Conservation (phyloP, 2,888 invertebrate genomes). For the Byasa hedistus region DNA sequence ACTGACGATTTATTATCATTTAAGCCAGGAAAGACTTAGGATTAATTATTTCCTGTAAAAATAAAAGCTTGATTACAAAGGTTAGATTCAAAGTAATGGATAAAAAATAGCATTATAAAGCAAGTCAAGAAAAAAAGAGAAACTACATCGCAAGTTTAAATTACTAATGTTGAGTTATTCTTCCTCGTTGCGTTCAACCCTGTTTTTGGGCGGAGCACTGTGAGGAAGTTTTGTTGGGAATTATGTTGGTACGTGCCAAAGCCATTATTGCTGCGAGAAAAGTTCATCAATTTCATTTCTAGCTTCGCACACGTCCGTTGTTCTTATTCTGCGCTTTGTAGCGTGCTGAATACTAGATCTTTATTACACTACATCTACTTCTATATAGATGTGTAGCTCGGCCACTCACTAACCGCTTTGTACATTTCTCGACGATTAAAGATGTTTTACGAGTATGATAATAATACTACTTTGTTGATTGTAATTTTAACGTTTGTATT, state of each 20-base stretch:
- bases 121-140: too few relatives aligned
- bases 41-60: too few relatives aligned
- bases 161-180: slow-evolving; percentile 6
- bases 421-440: not conserved
- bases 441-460: too few relatives aligned
- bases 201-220: slow-evolving; percentile 56
- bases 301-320: slow-evolving; percentile 49
- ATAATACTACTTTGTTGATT: too few relatives aligned
- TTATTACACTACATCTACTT: slow-evolving; percentile 21
- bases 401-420: not conserved
- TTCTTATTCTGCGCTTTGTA: slow-evolving; percentile 34
- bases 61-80: too few relatives aligned
- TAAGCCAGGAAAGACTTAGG: too few relatives aligned
- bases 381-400: slow-evolving; percentile 8
- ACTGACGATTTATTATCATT: too few relatives aligned
- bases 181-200: slow-evolving; percentile 51
- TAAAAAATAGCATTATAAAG: too few relatives aligned
- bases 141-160: not conserved
- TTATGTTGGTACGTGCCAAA: slow-evolving; percentile 81
- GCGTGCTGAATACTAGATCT: slow-evolving; percentile 28
- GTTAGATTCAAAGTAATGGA: too few relatives aligned
- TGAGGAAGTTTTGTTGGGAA: slow-evolving; percentile 77
- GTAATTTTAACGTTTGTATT: too few relatives aligned
- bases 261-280: slow-evolving; percentile 80
- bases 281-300: slow-evolving; percentile 81